These are phyloP conservation scores for Halcyon senegalensis DNA, from an alignment of 2,113 vertebrate species.

Conservation along the genomic window DNA sequence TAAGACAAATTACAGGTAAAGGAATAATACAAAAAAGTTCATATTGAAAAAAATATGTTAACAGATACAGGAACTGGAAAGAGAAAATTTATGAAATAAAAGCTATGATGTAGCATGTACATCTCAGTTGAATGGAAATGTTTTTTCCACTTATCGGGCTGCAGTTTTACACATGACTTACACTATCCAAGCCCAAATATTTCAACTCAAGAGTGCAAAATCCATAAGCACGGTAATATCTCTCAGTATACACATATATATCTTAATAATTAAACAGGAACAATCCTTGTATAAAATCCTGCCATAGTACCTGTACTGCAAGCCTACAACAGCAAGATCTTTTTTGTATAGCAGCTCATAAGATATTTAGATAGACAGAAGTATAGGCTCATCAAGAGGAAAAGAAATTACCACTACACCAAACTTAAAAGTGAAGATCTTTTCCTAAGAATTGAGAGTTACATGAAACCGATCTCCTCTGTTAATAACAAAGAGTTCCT, in stretches of 20 bases:
- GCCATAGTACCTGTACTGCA: not conserved
- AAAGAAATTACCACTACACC: not conserved
- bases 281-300: not conserved
- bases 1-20: not conserved
- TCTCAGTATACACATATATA: not conserved
- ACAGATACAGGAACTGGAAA: not conserved
- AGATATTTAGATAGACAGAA: not conserved
- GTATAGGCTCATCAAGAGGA: not conserved
- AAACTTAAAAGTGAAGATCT: not conserved
- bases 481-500: not conserved
- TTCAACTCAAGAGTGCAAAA: not conserved
- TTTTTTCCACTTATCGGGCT: not conserved
- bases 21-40: not conserved
- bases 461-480: not conserved
- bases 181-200: not conserved
- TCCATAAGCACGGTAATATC: not conserved
- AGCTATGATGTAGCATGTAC: not conserved
- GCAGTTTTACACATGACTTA: not conserved
- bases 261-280: not conserved
- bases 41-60: not conserved
- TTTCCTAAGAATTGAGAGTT: not conserved
- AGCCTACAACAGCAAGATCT: accelerated
- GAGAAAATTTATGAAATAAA: not conserved
- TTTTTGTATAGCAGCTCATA: not conserved
- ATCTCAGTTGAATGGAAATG: not conserved